Conservation (phyloP, 2,797 vertebrate genomes). For the Pantherophis alleghaniensis region DNA sequence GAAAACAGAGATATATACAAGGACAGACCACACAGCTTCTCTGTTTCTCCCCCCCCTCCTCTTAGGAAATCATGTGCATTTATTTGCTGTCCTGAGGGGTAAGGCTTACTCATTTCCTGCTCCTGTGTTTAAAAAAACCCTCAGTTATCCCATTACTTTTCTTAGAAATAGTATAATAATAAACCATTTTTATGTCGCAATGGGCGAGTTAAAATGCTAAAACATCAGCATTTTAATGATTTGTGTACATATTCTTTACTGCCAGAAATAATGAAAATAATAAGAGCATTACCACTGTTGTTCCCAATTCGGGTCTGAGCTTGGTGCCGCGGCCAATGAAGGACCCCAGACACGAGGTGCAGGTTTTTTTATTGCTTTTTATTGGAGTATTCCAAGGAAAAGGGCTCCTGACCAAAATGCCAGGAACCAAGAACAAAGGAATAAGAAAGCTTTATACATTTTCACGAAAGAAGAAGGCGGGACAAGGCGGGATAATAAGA, state of each 20-base stretch:
- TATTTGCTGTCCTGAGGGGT: background rate
- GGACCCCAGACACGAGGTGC: background rate
- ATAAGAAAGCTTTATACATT: background rate
- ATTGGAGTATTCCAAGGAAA: background rate
- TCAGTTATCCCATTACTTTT: background rate
- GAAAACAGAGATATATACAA: background rate
- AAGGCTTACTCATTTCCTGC: background rate
- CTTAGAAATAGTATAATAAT: background rate
- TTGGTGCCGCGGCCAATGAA: background rate
- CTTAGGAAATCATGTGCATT: background rate
- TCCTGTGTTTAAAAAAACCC: background rate
- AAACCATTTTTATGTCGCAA: background rate
- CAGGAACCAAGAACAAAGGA: background rate
- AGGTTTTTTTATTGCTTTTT: background rate
- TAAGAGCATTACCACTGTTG: background rate
- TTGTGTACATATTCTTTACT: background rate
- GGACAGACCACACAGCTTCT: background rate
- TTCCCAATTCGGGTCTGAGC: no score
- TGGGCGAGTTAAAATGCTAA: background rate
- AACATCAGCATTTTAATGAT: background rate
- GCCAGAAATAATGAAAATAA: background rate
- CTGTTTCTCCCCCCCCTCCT: background rate
- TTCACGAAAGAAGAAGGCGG: background rate
- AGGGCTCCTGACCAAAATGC: background rate
- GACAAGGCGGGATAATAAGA: background rate